A percentile compares a stretch with the other conserved stretches of the same genome.
Conservation (phyloP, 2,113 vertebrate genomes). For the Eudorcas thomsonii region DNA sequence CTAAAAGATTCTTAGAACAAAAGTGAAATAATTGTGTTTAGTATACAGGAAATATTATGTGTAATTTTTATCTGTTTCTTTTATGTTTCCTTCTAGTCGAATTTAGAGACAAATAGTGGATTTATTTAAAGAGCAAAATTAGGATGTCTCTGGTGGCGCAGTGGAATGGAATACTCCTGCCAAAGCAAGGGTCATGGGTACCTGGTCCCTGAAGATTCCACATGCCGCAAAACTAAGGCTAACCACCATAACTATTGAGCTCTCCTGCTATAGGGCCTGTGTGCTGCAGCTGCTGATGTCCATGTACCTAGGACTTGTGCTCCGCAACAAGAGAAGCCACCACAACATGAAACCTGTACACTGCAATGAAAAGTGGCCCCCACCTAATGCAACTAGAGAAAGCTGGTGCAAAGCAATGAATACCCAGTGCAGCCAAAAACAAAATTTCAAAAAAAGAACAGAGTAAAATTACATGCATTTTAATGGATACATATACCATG, state of each 20-base stretch:
- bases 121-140: neutral
- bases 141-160: accelerated
- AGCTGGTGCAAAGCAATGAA: neutral
- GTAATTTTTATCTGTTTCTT: neutral
- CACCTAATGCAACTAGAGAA: neutral
- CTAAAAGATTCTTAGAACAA: neutral
- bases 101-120: neutral
- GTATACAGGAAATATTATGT: neutral
- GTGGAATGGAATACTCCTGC: neutral
- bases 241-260: neutral
- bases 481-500: no score
- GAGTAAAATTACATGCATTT: neutral
- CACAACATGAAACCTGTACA: neutral
- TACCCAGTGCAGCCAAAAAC: neutral
- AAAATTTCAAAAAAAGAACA: neutral
- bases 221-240: neutral
- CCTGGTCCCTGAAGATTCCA: neutral
- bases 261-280: neutral
- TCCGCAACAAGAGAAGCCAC: neutral
- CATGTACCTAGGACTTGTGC: neutral
- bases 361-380: neutral
- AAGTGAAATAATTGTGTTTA: neutral
- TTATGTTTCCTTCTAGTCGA: neutral
- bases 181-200: neutral
- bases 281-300: neutral